phyloP scores from a whole-genome alignment of 2,113 vertebrate species.

The Ameiurus melas region DNA sequence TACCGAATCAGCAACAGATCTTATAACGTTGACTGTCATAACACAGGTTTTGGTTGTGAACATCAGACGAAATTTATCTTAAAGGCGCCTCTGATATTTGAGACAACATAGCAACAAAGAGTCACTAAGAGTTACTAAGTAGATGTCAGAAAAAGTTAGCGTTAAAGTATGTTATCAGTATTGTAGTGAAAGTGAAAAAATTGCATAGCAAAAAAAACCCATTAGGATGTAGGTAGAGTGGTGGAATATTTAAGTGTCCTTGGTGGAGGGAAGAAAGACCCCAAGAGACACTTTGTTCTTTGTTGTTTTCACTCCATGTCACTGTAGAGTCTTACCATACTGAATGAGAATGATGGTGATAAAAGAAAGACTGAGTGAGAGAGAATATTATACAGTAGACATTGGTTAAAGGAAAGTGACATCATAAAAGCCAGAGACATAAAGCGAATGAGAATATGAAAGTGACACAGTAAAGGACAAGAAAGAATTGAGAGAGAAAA shows the following conservation, averaged over 20 bases:
- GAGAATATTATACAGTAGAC: background rate
- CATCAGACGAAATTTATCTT: background rate
- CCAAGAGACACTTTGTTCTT: background rate
- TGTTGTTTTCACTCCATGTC: background rate
- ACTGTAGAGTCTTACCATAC: background rate
- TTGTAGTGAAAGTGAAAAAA: background rate
- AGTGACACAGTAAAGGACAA: background rate
- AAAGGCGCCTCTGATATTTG: background rate
- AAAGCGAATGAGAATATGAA: background rate
- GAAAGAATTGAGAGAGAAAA: background rate
- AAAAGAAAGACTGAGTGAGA: background rate
- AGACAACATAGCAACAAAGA: background rate
- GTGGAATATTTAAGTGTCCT: background rate
- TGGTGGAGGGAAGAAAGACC: background rate
- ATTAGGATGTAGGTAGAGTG: background rate
- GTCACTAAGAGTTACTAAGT: background rate
- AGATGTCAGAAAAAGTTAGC: background rate
- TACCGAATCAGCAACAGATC: background rate
- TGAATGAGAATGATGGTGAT: background rate
- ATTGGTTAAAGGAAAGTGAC: background rate
- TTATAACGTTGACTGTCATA: background rate
- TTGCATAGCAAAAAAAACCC: background rate
- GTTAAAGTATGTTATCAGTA: background rate
- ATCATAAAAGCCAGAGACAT: background rate
- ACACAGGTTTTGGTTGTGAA: background rate